Evolutionary conservation across 2,888 invertebrate species (phyloP).

Genomic region (Meta bourneti): DNA sequence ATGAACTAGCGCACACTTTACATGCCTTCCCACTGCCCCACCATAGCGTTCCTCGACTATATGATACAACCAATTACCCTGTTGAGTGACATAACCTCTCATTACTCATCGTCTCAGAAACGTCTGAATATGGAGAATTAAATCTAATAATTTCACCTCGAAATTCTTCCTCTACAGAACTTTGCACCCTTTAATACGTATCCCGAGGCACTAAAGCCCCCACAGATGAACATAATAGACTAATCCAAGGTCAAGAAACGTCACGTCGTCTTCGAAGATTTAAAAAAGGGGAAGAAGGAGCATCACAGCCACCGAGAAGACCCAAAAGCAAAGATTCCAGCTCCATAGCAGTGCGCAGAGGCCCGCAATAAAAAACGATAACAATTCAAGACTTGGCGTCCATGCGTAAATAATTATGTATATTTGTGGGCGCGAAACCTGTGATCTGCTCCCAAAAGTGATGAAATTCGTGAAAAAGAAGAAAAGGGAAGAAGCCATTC

Average conservation of each 20-base stretch:
- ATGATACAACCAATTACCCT: too few relatives aligned
- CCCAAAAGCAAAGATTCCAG: background rate
- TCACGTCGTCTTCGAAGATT: background rate
- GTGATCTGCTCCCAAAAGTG: constrained; percentile 67
- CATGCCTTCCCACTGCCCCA: too few relatives aligned
- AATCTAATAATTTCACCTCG: too few relatives aligned
- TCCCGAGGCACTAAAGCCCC: background rate
- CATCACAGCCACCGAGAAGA: background rate
- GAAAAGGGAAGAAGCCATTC: constrained; percentile 39
- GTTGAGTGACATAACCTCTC: too few relatives aligned
- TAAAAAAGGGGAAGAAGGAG: background rate
- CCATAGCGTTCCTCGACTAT: too few relatives aligned
- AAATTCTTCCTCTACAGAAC: background rate
- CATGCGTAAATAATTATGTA: constrained; percentile 68
- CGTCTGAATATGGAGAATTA: too few relatives aligned
- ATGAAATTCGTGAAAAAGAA: constrained; percentile 40
- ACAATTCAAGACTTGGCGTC: constrained; percentile 31
- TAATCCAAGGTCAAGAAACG: constrained; percentile 5
- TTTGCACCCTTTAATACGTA: background rate
- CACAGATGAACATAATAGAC: background rate
- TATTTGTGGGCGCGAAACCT: constrained; percentile 54
- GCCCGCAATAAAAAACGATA: constrained; percentile 41
- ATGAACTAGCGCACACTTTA: too few relatives aligned
- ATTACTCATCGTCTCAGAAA: too few relatives aligned
- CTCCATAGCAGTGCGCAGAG: constrained; percentile 3